Conservation (phyloP, 2,888 invertebrate genomes). For the Ophion slaviceki region DNA sequence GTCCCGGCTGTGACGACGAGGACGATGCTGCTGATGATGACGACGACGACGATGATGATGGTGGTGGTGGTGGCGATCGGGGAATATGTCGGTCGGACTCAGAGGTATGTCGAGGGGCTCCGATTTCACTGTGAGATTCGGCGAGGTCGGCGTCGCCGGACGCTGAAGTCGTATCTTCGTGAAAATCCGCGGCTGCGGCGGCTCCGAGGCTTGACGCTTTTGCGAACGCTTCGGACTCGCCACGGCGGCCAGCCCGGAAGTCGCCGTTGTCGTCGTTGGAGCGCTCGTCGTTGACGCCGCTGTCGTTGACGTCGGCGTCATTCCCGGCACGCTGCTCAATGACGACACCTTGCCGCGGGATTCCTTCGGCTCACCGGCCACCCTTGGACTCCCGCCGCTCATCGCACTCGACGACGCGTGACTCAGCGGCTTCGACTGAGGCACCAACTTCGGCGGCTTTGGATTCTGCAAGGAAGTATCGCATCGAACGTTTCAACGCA, state of each 20-base stretch:
- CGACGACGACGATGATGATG: constrained; percentile 69
- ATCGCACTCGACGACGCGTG: constrained; percentile 61
- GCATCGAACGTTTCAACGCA: not conserved
- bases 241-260: constrained; percentile 9
- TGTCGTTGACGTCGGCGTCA: constrained; percentile 54
- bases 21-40: constrained; percentile 64
- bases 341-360: constrained; percentile 70
- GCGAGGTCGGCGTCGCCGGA: constrained; percentile 75
- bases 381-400: constrained; percentile 57
- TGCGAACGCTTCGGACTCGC: constrained; percentile 79
- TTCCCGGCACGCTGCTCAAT: not conserved
- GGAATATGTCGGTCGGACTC: constrained; percentile 79
- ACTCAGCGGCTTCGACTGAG: constrained; percentile 75
- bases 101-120: constrained; percentile 81
- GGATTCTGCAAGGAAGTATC: constrained; percentile 69
- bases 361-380: constrained; percentile 76
- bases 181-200: constrained; percentile 75
- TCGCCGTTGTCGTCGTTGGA: constrained; percentile 34
- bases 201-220: constrained; percentile 77
- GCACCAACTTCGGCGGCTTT: constrained; percentile 78
- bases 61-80: constrained; percentile 72
- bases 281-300: constrained; percentile 44
- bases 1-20: constrained; percentile 63
- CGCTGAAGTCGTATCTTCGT: constrained; percentile 80
- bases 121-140: constrained; percentile 76